Evolutionary conservation across 2,797 vertebrate species (phyloP).

Genomic region (Myotis myotis): DNA sequence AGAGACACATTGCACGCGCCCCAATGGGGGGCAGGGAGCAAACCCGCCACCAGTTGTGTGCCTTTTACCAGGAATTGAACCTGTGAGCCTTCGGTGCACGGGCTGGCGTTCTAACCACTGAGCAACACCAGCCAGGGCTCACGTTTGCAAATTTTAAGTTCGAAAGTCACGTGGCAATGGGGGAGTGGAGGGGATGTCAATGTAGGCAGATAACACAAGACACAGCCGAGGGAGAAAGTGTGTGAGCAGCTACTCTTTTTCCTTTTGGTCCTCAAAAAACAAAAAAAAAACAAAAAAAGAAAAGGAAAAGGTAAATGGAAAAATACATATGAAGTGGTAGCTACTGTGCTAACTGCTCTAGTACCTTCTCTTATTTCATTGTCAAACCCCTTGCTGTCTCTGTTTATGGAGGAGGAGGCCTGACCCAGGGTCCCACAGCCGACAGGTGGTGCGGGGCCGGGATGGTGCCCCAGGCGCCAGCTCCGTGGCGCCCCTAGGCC

Average conservation of each 20-base stretch:
- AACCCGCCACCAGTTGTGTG: too few relatives aligned
- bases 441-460: rapidly evolving
- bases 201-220: not conserved
- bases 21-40: too few relatives aligned
- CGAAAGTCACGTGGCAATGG: not conserved
- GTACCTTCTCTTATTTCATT: not conserved
- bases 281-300: not conserved
- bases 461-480: not conserved
- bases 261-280: not conserved
- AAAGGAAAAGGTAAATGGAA: too few relatives aligned
- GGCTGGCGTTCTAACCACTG: too few relatives aligned
- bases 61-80: too few relatives aligned
- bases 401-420: not conserved
- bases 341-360: not conserved
- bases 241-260: not conserved
- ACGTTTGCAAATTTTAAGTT: not conserved
- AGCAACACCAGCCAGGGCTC: too few relatives aligned
- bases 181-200: not conserved
- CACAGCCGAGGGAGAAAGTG: not conserved
- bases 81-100: too few relatives aligned
- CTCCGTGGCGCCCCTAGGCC: too few relatives aligned
- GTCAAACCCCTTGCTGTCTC: not conserved
- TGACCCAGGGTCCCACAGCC: not conserved
- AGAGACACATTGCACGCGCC: too few relatives aligned
- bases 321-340: not conserved